A percentile compares a stretch with the other conserved stretches of the same genome.
phyloP scores from a whole-genome alignment of 1,140 invertebrate species.

The Chionoecetes opilio region DNA sequence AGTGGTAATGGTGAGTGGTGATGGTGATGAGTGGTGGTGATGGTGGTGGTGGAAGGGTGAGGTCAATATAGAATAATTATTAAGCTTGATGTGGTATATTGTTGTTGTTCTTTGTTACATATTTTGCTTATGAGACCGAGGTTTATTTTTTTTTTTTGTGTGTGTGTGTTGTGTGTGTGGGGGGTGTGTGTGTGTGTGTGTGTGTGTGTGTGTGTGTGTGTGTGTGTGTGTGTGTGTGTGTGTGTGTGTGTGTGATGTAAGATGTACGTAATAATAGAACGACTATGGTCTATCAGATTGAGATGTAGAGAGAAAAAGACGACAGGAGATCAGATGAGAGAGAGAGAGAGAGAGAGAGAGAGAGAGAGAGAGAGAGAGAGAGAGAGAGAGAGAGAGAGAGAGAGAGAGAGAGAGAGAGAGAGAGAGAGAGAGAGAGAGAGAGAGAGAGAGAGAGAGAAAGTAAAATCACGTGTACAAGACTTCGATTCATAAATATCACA shows the following conservation, averaged over 20 bases:
- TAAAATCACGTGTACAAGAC: constrained; percentile 33
- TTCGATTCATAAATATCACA: constrained; percentile 1
- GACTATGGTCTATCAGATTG: background rate
- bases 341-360: background rate
- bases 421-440: constrained; percentile 54
- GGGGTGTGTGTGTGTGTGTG: background rate
- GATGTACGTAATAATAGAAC: too few relatives aligned
- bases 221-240: constrained; percentile 6
- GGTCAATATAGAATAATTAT: background rate
- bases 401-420: constrained; percentile 17
- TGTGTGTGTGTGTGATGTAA: too few relatives aligned
- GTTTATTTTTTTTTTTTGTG: background rate
- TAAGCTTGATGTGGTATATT: background rate
- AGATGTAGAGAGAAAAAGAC: background rate
- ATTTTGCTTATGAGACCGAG: background rate
- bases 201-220: background rate
- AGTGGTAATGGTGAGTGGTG: too few relatives aligned
- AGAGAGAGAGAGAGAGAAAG: constrained; percentile 15
- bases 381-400: constrained; percentile 19
- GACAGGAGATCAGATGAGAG: background rate
- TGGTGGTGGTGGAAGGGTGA: background rate
- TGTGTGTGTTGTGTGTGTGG: background rate
- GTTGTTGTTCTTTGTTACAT: background rate
- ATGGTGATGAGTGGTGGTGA: background rate
- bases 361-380: constrained; percentile 8